Evolutionary conservation across 37 sponge, comb jelly and placozoan species (phyloP), one percentile per base, ranked within the genome.

Genomic region (Spongilla lacustris): DNA sequence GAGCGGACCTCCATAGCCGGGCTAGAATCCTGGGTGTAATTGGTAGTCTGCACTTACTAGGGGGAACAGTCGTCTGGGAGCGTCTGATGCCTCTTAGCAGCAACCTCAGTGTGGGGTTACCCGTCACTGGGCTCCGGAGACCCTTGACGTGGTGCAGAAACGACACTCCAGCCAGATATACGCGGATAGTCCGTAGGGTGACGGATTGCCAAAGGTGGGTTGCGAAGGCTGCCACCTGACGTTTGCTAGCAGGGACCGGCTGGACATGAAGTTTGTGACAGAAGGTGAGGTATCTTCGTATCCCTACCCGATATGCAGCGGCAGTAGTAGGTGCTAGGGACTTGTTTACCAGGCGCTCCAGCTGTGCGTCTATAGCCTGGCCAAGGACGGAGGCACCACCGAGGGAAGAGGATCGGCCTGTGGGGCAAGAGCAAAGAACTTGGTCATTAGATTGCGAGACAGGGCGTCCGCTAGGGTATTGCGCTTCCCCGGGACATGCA

Each of bases 201-300:
- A 79, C 22, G 11, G 12, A 32, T 22, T 32, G 25, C 49, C 74
- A 36, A 38, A 85, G 33, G 80, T 68, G 22, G 35, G 69, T 23
- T 25, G 71, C 69, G 72, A 85, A 85, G 31, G 26, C 34, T 22
- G 73, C 68, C 48, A 85, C 28, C 4, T 71, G 68, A 28, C 29
- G 36, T 31, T 41, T 36, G 46, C 48, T 36, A 30, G 86, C 78
- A n/a, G 86, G 86, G 31, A 77, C 26, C 19, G 86, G 86, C 34
- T 29, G 13, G 25, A 81, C 68, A 34, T 79, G 33, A 29, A 25
- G 36, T 6, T 32, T 10, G 34, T 6, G 19, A 25, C 84, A 84
- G 46, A 84, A 84, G 17, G 25, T 17, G n/a, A 58, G 31, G 68
- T 38, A 84, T 24, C 67, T 41, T 24, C n/a, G 19, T 32, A 76